Percentiles rank a stretch among this genome's conserved stretches.
phyloP scores from a whole-genome alignment of 2,113 vertebrate genomes.

The Saccopteryx bilineata region DNA sequence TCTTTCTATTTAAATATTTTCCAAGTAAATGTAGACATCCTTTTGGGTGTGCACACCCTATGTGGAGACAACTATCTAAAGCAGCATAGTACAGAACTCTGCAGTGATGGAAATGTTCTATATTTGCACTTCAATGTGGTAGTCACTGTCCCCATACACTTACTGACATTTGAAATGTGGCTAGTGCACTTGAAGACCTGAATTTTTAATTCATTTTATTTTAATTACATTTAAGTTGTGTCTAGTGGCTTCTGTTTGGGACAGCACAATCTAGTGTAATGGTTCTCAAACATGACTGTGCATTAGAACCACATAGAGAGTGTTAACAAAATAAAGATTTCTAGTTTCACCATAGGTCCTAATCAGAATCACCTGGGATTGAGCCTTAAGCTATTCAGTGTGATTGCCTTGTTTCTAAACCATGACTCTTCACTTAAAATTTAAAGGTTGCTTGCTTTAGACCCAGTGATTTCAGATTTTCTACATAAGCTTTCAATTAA shows the following conservation, averaged over 20 bases:
- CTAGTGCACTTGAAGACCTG: not conserved
- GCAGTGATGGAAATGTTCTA: not conserved
- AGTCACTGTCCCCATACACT: not conserved
- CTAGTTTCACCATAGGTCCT: not conserved
- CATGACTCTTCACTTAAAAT: not conserved
- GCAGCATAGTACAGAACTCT: not conserved
- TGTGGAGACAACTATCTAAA: not conserved
- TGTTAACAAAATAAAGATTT: slow-evolving; percentile 9
- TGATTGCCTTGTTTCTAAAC: not conserved
- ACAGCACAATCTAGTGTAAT: not conserved
- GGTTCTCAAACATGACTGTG: not conserved
- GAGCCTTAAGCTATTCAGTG: not conserved
- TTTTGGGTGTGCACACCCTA: not conserved
- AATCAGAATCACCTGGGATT: not conserved
- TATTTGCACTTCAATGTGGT: not conserved
- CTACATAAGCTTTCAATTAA: slow-evolving; percentile 23
- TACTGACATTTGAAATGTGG: not conserved
- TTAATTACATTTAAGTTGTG: not conserved
- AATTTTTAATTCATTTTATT: not conserved
- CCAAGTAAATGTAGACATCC: not conserved
- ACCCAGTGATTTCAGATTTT: not conserved
- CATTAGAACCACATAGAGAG: not conserved
- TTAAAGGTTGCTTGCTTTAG: slow-evolving; percentile 25
- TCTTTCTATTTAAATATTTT: not conserved
- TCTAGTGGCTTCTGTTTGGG: not conserved